Evolutionary conservation across 2,113 vertebrate species (phyloP).

Genomic region (Tapirus terrestris): DNA sequence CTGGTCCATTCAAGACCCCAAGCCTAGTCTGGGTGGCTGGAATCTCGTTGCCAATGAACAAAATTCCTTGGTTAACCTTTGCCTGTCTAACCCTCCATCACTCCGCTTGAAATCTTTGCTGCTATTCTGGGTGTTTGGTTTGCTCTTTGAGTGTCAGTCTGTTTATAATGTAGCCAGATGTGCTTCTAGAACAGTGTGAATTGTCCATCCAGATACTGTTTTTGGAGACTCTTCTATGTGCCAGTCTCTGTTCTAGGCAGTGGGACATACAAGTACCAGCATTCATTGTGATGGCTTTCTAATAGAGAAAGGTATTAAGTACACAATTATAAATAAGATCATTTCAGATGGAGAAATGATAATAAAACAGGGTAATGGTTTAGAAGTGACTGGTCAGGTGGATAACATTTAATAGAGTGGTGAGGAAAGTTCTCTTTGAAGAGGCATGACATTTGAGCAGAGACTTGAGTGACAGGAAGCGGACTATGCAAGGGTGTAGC

Average conservation of each 20-base stretch:
- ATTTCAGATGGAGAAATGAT: neutral
- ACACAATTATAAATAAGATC: neutral
- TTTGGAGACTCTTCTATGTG: neutral
- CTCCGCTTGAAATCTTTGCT: neutral
- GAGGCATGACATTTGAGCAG: neutral
- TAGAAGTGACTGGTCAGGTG: neutral
- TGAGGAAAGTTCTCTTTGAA: neutral
- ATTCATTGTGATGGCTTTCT: neutral
- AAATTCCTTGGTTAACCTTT: neutral
- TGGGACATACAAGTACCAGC: neutral
- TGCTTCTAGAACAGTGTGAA: neutral
- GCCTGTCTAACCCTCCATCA: neutral
- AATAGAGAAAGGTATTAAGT: neutral
- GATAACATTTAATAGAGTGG: neutral
- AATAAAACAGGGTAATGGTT: neutral
- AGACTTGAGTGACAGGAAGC: neutral
- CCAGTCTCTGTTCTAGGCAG: neutral
- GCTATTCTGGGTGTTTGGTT: neutral
- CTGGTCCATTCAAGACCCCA: neutral
- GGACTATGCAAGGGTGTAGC: neutral
- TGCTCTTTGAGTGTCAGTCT: neutral
- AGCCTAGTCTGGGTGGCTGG: neutral
- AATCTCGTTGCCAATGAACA: neutral
- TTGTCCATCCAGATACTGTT: neutral
- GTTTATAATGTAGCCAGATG: neutral